Percentiles rank a stretch among this genome's conserved stretches.
These are phyloP conservation scores for Cyprinodon brontotheroides DNA, from an alignment of 2,113 vertebrate species.

Conservation along the genomic window DNA sequence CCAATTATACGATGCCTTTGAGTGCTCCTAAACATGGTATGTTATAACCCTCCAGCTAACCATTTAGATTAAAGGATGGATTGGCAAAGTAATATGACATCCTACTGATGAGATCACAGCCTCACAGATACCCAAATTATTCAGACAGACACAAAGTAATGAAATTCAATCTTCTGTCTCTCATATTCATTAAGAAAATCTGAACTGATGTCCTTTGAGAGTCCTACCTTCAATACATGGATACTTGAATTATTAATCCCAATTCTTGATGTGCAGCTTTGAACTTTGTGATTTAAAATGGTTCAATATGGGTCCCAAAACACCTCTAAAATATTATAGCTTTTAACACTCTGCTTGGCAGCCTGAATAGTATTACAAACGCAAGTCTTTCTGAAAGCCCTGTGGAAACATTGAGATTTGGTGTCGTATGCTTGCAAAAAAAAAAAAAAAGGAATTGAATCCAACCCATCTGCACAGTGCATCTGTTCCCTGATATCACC, in stretches of 20 bases:
- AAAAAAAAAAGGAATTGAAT: conserved; percentile 48
- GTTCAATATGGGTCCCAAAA: conserved; percentile 21
- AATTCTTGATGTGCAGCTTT: conserved; percentile 15
- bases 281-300: conserved; percentile 10
- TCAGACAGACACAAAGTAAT: conserved; percentile 29
- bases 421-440: conserved; percentile 53
- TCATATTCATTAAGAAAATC: conserved; percentile 42
- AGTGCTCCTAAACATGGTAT: neutral
- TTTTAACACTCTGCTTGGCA: conserved; percentile 23
- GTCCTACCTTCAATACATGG: neutral
- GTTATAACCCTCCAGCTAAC: conserved; percentile 2
- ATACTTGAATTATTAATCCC: conserved; percentile 21
- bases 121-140: conserved; percentile 27
- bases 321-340: conserved; percentile 18
- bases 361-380: conserved; percentile 41
- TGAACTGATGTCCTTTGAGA: conserved; percentile 16
- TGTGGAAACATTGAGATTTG: conserved; percentile 42
- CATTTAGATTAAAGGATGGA: conserved; percentile 10
- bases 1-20: neutral
- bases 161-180: conserved; percentile 31
- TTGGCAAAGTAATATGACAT: conserved; percentile 26
- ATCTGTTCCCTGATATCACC: conserved; percentile 64
- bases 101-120: conserved; percentile 32
- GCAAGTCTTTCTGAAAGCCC: conserved; percentile 43
- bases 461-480: conserved; percentile 68